Evolutionary conservation across 2,113 vertebrate species (phyloP), one percentile per base, ranked within the genome.

Genomic region (Scartelaos histophorus): DNA sequence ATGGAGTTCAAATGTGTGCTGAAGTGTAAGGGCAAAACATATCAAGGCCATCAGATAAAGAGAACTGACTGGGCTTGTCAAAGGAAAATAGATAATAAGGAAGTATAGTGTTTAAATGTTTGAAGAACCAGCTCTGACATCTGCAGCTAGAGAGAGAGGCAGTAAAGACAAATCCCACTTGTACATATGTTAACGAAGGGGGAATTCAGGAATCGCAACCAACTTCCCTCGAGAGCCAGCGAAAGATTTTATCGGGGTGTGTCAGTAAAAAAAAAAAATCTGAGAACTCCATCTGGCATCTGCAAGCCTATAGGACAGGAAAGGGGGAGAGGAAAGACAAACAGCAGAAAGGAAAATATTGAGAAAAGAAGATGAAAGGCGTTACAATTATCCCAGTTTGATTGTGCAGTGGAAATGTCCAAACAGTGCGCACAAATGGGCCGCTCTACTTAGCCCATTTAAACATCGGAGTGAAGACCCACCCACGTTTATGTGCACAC

Each of bases 231-330:
- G 53, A 81, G 46, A 70, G 67, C 73, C 51, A 68, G 15, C 78
- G 66, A 75, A 46, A 79, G 79, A 89, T 83, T 85, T 62, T 76
- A 85, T 89, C 87, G 78, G 90, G 87, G 90, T 76, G 89, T 87
- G 87, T 86, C 83, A 15, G 3, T 24, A 21, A 57, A 57, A 57
- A 57, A 57, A 57, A 78, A 38, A n/a, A 89, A 85, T 80, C 74
- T 25, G 67, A 82, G 62, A 25, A 62, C 74, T 82, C 70, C 82
- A 86, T 88, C 79, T 88, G 87, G 85, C 75, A 71, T 79, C 66
- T 43, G 76, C 71, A 61, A 79, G 68, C 67, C 51, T 66, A 71
- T 19, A 43, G 79, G 58, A 62, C 16, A 70, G 71, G 69, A 76
- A 83, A 81, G 22, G 71, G 29, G 67, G 72, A 60, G 25, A 56